Evolutionary conservation across 1,140 invertebrate species (phyloP).

Genomic region (Drosophila fuyamai): DNA sequence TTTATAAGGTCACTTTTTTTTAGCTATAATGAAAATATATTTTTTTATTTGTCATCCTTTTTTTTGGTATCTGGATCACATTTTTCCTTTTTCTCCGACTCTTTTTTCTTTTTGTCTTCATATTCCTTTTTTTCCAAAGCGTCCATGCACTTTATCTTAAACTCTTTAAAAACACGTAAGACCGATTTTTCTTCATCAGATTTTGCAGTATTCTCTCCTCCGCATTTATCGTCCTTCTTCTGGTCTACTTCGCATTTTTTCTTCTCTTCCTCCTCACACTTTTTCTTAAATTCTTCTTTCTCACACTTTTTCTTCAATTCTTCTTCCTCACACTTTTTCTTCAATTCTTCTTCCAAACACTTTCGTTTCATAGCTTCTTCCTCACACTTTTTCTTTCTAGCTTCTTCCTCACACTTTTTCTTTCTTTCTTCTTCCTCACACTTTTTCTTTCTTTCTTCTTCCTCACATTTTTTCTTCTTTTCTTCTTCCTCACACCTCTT

Average conservation of each 20-base stretch:
- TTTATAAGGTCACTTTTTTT: no score
- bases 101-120: conserved; percentile 1
- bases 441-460: neutral
- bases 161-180: neutral
- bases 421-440: neutral
- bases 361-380: no score
- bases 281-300: neutral
- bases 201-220: neutral
- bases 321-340: no score
- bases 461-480: neutral
- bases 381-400: no score
- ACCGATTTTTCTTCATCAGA: neutral
- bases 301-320: neutral
- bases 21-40: neutral
- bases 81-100: neutral
- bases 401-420: no score
- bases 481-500: neutral
- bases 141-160: conserved; percentile 1
- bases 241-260: no score
- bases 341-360: no score
- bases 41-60: conserved; percentile 10
- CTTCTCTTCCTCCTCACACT: conserved; percentile 9
- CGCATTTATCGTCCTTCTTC: neutral
- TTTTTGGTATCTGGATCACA: conserved; percentile 6
- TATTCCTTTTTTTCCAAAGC: neutral